phyloP scores from a whole-genome alignment of 1,140 invertebrate species.

The Drosophila quadrilineata region DNA sequence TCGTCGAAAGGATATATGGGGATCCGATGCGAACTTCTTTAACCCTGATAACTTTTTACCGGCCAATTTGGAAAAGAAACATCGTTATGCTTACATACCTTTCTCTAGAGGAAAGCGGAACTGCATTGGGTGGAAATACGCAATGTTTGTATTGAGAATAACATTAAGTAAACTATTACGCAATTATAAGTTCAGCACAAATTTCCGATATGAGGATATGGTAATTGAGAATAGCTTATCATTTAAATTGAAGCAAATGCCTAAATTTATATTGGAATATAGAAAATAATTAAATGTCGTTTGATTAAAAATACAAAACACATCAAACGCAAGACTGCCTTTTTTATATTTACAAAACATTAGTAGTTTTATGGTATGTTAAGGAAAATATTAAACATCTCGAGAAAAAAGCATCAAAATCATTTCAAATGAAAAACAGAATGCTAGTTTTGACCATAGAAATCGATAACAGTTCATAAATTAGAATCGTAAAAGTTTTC shows the following conservation, averaged over 20 bases:
- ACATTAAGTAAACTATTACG: constrained; percentile 52
- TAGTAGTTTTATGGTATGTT: no score
- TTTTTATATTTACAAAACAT: no score
- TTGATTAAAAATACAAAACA: no score
- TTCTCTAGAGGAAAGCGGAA: constrained; percentile 69
- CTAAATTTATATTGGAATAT: constrained; percentile 22
- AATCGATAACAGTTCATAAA: no score
- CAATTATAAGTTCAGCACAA: constrained; percentile 53
- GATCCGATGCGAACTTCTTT: constrained; percentile 59
- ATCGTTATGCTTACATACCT: constrained; percentile 68
- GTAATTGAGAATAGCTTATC: constrained; percentile 33
- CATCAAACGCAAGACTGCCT: no score
- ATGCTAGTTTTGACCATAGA: no score
- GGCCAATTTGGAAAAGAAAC: constrained; percentile 47
- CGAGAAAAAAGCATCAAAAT: no score
- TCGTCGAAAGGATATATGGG: constrained; percentile 60
- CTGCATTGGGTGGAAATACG: constrained; percentile 68
- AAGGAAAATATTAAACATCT: no score
- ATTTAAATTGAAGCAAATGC: constrained; percentile 34
- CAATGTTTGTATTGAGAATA: constrained; percentile 31
- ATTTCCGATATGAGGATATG: constrained; percentile 48
- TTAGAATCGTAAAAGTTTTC: no score
- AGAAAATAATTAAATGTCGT: no score
- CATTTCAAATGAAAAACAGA: no score
- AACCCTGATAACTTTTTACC: constrained; percentile 74